phyloP scores from a whole-genome alignment of 2,113 vertebrate genomes.

The Globicephala melas region DNA sequence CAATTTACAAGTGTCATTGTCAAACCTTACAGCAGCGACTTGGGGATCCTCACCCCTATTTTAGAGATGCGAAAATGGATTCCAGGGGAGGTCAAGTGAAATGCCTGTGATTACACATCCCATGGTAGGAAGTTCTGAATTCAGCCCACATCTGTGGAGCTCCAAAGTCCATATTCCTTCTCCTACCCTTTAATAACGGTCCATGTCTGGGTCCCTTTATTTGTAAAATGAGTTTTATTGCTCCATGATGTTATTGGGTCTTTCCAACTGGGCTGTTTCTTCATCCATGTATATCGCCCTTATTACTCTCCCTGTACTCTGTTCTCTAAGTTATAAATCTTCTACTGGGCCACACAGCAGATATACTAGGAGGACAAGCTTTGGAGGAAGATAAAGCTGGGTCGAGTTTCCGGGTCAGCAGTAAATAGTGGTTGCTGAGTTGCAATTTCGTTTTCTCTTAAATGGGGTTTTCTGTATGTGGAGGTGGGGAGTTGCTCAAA shows the following conservation, averaged over 20 bases:
- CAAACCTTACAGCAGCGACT: neutral
- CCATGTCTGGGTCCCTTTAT: neutral
- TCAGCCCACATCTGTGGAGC: neutral
- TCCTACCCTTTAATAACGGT: neutral
- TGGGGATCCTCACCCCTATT: no score
- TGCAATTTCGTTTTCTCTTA: neutral
- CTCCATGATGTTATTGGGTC: no score
- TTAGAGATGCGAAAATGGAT: neutral
- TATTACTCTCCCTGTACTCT: neutral
- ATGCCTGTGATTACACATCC: no score
- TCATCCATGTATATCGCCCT: neutral
- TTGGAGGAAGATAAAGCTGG: neutral
- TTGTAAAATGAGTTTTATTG: neutral
- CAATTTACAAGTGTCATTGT: neutral
- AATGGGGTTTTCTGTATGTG: no score
- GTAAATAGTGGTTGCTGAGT: neutral
- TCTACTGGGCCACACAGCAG: rapidly evolving
- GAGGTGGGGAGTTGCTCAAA: neutral
- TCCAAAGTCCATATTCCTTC: neutral
- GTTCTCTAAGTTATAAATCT: neutral
- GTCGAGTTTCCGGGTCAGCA: neutral
- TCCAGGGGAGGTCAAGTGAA: neutral
- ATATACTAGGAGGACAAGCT: neutral
- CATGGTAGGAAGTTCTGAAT: no score
- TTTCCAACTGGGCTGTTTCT: neutral